A percentile compares a stretch with the other conserved stretches of the same genome.
phyloP scores from a whole-genome alignment of 2,888 invertebrate genomes.

The Microctonus aethiopoides region DNA sequence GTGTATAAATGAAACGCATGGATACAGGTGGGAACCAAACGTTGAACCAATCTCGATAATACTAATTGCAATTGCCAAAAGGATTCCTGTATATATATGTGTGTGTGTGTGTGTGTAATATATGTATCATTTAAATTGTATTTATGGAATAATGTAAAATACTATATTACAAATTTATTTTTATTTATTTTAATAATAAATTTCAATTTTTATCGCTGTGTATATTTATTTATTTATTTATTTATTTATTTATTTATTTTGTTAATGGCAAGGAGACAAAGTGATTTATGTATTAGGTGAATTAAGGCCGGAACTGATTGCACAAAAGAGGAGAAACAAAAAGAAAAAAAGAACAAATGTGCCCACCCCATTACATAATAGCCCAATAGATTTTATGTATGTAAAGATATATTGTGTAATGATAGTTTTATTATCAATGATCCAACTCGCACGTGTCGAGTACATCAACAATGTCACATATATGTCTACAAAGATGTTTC shows the following conservation, averaged over 20 bases:
- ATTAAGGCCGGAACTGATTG: not conserved
- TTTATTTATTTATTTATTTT: not conserved
- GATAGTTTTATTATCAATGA: not conserved
- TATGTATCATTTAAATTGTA: not conserved
- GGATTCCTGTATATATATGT: conserved; percentile 36
- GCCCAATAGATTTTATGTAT: not conserved
- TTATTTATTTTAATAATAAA: not conserved
- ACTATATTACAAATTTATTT: not conserved
- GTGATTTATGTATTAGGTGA: not conserved
- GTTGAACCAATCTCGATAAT: conserved; percentile 61
- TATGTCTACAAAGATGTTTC: not conserved
- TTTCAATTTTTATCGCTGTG: not conserved
- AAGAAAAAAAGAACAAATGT: not conserved
- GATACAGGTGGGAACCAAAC: conserved; percentile 48
- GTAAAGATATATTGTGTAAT: not conserved
- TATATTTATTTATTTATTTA: not conserved
- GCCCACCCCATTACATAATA: not conserved
- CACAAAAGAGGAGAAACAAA: not conserved
- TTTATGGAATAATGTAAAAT: not conserved
- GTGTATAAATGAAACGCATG: conserved; percentile 34
- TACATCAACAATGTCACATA: not conserved
- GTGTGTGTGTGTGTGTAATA: not conserved
- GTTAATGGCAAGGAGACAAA: not conserved
- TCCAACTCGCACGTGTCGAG: not conserved
- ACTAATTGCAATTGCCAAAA: conserved; percentile 44